Percentiles rank a stretch among this genome's conserved stretches.
phyloP scores from a whole-genome alignment of 1,140 invertebrate genomes.

The Homalodisca vitripennis region DNA sequence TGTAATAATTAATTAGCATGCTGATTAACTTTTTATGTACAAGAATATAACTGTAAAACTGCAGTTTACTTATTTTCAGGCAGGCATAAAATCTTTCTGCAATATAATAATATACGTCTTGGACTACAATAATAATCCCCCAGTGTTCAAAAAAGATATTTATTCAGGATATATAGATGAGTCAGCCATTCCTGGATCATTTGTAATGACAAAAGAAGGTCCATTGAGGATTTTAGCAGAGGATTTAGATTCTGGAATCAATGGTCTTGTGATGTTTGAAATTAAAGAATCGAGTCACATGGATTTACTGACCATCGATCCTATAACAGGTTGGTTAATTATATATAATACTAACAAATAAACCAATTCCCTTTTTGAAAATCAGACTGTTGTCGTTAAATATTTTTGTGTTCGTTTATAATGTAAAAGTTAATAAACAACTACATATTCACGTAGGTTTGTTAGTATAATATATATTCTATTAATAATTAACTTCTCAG shows the following conservation, averaged over 20 bases:
- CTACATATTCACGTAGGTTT: too few relatives aligned
- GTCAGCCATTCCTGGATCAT: background rate
- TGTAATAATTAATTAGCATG: too few relatives aligned
- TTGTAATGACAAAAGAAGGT: background rate
- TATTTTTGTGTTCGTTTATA: background rate
- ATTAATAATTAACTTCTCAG: too few relatives aligned
- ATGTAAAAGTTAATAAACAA: too few relatives aligned
- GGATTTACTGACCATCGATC: background rate
- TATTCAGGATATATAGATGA: conserved; percentile 52
- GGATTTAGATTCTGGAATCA: background rate
- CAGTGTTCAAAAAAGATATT: conserved; percentile 64
- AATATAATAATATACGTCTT: background rate
- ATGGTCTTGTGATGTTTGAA: background rate
- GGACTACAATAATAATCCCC: conserved; percentile 87
- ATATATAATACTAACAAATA: background rate
- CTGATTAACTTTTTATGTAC: too few relatives aligned
- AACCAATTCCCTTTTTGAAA: background rate
- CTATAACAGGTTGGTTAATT: background rate
- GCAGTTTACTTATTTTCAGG: conserved; percentile 1
- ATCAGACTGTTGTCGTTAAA: background rate
- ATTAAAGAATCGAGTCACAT: background rate
- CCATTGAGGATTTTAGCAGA: background rate
- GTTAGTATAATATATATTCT: too few relatives aligned
- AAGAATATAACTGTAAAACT: too few relatives aligned
- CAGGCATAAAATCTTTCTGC: background rate